Evolutionary conservation across 2,113 vertebrate species (phyloP).

Genomic region (Psammodynastes pulverulentus): DNA sequence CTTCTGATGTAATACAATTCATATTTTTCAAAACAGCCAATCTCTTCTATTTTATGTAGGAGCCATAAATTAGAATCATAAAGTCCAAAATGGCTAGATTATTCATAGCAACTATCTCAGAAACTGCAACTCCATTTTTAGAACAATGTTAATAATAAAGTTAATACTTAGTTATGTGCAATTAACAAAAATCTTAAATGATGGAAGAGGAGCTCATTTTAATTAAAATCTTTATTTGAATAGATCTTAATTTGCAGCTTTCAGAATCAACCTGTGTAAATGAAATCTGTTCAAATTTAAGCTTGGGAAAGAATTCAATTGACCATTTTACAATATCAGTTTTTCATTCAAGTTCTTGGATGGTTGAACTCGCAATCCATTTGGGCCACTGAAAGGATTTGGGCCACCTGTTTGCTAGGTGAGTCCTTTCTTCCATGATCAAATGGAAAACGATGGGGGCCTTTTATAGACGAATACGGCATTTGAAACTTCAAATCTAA

Average conservation of each 20-base stretch:
- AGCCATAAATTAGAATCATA: neutral
- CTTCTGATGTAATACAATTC: neutral
- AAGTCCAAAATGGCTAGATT: neutral
- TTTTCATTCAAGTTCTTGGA: conserved; percentile 39
- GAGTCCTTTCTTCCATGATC: neutral
- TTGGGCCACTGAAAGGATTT: neutral
- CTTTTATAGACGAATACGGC: no score
- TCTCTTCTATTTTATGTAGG: neutral
- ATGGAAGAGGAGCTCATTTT: neutral
- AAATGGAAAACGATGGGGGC: neutral
- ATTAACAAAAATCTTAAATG: neutral
- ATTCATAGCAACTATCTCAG: neutral
- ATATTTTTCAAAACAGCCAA: neutral
- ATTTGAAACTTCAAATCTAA: neutral
- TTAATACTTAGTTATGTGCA: neutral
- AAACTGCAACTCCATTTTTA: neutral
- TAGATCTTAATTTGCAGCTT: conserved; percentile 43
- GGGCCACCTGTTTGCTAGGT: neutral
- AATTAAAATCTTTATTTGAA: neutral
- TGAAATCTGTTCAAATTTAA: conserved; percentile 30
- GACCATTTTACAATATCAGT: conserved; percentile 45
- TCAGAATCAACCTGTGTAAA: conserved; percentile 36
- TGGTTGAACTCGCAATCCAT: neutral
- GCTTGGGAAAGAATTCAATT: conserved; percentile 41
- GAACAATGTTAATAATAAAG: neutral